Evolutionary conservation across 2,888 invertebrate genomes (phyloP).

Genomic region (Drosophila cracens): DNA sequence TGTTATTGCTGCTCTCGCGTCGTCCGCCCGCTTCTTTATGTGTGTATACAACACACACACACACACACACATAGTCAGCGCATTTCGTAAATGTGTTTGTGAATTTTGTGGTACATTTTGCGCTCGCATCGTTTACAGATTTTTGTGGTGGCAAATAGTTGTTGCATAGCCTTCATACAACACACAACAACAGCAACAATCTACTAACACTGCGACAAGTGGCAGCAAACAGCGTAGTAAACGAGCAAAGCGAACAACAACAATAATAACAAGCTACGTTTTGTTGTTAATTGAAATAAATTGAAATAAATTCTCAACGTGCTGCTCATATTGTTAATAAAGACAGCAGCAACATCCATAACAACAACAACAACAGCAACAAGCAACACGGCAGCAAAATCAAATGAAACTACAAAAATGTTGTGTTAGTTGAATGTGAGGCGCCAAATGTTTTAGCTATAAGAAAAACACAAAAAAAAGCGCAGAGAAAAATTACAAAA

Average conservation of each 20-base stretch:
- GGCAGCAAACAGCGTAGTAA: slow-evolving; percentile 53
- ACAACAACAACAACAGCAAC: slow-evolving; percentile 35
- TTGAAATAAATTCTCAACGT: slow-evolving; percentile 82
- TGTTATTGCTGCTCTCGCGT: slow-evolving; percentile 54
- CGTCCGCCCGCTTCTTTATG: slow-evolving; percentile 64
- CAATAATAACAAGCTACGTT: slow-evolving; percentile 36
- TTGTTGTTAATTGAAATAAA: slow-evolving; percentile 84
- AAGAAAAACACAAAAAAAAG: slow-evolving; percentile 1
- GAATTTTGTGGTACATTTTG: slow-evolving; percentile 69
- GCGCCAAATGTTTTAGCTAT: slow-evolving; percentile 29
- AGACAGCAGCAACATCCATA: slow-evolving; percentile 45
- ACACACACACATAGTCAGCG: slow-evolving; percentile 17
- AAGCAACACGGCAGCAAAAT: slow-evolving; percentile 44
- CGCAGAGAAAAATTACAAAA: slow-evolving; percentile 2
- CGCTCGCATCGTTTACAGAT: slow-evolving; percentile 71
- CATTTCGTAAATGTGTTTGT: slow-evolving; percentile 38
- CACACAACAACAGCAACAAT: slow-evolving; percentile 74
- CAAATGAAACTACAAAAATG: slow-evolving; percentile 28
- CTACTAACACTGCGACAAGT: slow-evolving; percentile 63
- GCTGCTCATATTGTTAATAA: slow-evolving; percentile 83
- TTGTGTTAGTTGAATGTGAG: slow-evolving; percentile 43
- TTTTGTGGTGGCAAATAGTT: slow-evolving; percentile 81
- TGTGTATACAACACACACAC: slow-evolving; percentile 24
- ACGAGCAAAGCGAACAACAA: slow-evolving; percentile 34
- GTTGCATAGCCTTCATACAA: slow-evolving; percentile 80